Conservation (phyloP, 2,888 invertebrate species). For the Branchipolynoe longqiensis region DNA sequence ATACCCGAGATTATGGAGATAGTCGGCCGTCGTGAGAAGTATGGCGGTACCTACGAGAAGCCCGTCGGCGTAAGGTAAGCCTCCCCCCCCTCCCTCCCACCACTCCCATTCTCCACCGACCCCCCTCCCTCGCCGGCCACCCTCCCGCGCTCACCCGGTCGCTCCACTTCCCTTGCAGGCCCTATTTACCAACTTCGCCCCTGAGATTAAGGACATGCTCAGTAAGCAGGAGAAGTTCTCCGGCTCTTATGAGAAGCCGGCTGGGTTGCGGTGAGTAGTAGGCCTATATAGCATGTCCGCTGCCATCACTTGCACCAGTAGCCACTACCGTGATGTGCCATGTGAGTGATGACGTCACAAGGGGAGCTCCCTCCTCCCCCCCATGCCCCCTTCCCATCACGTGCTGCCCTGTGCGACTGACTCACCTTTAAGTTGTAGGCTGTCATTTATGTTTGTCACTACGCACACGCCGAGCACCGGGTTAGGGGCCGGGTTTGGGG, state of each 20-base stretch:
- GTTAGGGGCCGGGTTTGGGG: too few species aligned
- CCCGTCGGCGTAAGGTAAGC: conserved; percentile 64
- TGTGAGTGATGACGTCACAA: too few species aligned
- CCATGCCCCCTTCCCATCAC: too few species aligned
- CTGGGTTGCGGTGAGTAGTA: conserved; percentile 56
- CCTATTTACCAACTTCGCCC: conserved; percentile 8
- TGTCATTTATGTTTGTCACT: too few species aligned
- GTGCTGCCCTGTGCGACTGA: too few species aligned
- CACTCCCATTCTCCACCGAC: background rate
- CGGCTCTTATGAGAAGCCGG: conserved; percentile 32
- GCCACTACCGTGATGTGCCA: too few species aligned
- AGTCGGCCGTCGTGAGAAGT: conserved; percentile 99
- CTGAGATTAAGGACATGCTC: conserved; percentile 11
- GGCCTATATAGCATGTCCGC: too few species aligned
- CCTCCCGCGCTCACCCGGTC: too few species aligned
- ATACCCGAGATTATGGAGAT: conserved; percentile 99
- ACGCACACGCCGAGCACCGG: too few species aligned
- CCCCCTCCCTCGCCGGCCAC: background rate
- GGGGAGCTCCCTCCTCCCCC: too few species aligned
- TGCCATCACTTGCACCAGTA: too few species aligned
- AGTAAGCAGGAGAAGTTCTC: conserved; percentile 13
- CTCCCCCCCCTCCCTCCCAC: background rate
- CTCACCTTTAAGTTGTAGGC: too few species aligned
- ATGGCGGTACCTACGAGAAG: conserved; percentile 99
- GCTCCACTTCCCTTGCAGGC: conserved; percentile 39